phyloP scores from a whole-genome alignment of 2,113 vertebrate species.

The Oreochromis niloticus region DNA sequence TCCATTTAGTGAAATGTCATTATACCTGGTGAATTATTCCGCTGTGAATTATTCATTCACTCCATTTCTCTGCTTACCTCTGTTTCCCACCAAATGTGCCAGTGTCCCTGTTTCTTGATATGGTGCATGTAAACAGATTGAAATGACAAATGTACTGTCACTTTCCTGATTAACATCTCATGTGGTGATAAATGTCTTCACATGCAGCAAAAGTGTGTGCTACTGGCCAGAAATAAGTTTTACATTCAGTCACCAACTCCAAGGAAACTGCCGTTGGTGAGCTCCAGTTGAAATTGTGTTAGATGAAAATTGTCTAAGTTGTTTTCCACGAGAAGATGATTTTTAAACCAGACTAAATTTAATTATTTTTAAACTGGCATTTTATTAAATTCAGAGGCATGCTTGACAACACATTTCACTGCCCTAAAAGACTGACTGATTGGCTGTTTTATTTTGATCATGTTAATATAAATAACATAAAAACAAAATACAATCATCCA shows the following conservation, averaged over 20 bases:
- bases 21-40: neutral
- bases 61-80: neutral
- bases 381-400: neutral
- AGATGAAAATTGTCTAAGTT: neutral
- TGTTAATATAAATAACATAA: neutral
- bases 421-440: neutral
- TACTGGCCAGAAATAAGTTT: neutral
- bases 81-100: neutral
- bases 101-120: neutral
- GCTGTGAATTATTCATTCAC: neutral
- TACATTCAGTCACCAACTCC: neutral
- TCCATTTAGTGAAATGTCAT: neutral
- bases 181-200: neutral
- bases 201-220: neutral
- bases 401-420: neutral
- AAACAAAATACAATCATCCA: neutral
- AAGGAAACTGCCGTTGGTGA: neutral
- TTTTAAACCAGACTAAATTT: neutral
- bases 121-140: neutral
- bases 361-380: neutral
- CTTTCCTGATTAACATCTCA: neutral
- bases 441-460: neutral
- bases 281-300: neutral
- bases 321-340: accelerated
- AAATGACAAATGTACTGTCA: neutral